Evolutionary conservation across 2,797 vertebrate species (phyloP).

Genomic region (Tiaroga cobitis): DNA sequence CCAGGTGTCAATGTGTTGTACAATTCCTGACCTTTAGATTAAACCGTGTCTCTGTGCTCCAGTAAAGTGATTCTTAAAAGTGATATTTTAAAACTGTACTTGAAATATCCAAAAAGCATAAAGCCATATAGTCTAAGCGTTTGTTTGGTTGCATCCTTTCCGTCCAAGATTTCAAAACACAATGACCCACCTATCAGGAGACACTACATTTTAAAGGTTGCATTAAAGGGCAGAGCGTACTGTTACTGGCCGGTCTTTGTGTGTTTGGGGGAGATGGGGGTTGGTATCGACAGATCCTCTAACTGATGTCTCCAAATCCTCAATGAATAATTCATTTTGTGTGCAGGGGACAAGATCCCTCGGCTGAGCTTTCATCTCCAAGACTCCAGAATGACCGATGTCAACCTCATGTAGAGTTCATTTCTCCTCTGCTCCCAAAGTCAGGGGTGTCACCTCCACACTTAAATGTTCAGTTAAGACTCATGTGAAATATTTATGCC

Average conservation of each 20-base stretch:
- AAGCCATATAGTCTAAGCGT: constrained; percentile 24
- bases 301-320: constrained; percentile 77
- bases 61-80: constrained; percentile 25
- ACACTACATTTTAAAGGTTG: constrained; percentile 76
- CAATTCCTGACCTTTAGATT: constrained; percentile 30
- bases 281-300: constrained; percentile 76
- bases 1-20: constrained; percentile 1
- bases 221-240: constrained; percentile 74
- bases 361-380: constrained; percentile 67
- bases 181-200: constrained; percentile 61
- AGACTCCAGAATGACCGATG: constrained; percentile 66
- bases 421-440: constrained; percentile 42
- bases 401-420: constrained; percentile 62
- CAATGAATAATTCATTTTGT: constrained; percentile 77
- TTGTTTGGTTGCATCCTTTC: constrained; percentile 43
- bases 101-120: constrained; percentile 5
- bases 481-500: constrained; percentile 25
- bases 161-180: constrained; percentile 53
- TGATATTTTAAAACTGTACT: background rate
- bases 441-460: constrained; percentile 52
- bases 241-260: constrained; percentile 64
- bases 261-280: constrained; percentile 46
- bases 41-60: background rate
- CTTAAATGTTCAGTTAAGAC: constrained; percentile 17
- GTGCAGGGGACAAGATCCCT: constrained; percentile 62